Evolutionary conservation across 2,113 vertebrate species (phyloP).

Genomic region (Sinosuthora webbiana): DNA sequence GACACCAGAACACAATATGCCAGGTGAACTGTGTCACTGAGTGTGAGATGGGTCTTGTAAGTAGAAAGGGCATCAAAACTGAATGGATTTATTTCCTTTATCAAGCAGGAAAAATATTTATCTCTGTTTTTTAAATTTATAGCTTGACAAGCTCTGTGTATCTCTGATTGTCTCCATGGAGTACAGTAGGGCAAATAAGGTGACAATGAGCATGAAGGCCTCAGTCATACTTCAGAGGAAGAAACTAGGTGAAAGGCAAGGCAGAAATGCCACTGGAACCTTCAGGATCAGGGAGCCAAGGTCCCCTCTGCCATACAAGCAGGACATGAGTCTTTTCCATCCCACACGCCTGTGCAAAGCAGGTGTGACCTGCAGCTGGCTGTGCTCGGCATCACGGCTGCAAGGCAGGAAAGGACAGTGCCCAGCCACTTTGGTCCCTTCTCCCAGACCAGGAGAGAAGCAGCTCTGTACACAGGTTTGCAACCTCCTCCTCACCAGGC

Average conservation of each 20-base stretch:
- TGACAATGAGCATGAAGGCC: neutral
- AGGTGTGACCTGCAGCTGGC: accelerated
- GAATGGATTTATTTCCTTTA: neutral
- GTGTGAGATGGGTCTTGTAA: neutral
- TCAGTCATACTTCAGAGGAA: neutral
- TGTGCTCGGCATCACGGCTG: accelerated
- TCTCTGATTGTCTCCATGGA: neutral
- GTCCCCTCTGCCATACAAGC: neutral
- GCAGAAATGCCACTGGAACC: neutral
- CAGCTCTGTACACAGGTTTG: neutral
- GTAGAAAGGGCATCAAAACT: neutral
- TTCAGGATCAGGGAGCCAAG: neutral
- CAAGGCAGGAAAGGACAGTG: neutral
- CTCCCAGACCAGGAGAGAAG: neutral
- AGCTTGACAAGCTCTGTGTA: neutral
- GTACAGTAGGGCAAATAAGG: neutral
- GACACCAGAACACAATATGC: accelerated
- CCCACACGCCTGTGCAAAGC: accelerated
- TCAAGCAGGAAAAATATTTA: neutral
- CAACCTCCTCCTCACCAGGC: neutral
- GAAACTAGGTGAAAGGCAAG: neutral
- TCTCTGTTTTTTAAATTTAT: neutral
- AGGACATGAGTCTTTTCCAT: neutral
- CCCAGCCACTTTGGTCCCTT: neutral
- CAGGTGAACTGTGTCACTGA: neutral